A percentile compares a stretch with the other conserved stretches of the same genome.
Evolutionary conservation across 2,113 vertebrate genomes (phyloP).

Genomic region (Galemys pyrenaicus): DNA sequence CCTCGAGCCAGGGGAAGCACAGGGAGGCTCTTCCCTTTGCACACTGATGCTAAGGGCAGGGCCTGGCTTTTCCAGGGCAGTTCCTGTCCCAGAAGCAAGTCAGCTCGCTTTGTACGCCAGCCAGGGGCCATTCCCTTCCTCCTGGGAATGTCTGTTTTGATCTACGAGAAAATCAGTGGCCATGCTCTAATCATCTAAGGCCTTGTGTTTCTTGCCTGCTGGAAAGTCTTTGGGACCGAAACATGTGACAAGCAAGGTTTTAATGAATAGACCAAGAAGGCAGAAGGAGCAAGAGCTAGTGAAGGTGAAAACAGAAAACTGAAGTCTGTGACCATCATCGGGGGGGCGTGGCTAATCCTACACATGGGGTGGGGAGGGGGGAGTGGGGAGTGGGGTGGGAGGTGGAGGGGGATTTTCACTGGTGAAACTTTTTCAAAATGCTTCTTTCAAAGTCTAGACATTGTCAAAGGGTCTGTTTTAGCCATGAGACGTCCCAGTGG

Average conservation of each 20-base stretch:
- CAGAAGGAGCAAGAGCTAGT: neutral
- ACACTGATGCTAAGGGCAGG: neutral
- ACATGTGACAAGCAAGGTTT: neutral
- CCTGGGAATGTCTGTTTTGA: neutral
- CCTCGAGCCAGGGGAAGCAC: neutral
- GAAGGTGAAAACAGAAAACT: neutral
- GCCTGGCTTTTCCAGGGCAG: accelerated
- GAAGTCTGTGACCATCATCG: too few species aligned
- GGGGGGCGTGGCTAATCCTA: neutral
- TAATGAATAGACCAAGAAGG: neutral
- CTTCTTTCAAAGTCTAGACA: neutral
- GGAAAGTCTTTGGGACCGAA: neutral
- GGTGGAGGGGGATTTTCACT: too few species aligned
- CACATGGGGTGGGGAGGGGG: too few species aligned
- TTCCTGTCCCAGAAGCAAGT: neutral
- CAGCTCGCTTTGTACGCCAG: neutral
- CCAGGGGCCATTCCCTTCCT: neutral
- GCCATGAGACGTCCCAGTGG: neutral
- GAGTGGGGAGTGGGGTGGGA: too few species aligned
- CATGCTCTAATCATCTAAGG: neutral
- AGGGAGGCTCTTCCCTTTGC: neutral
- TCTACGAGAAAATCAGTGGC: neutral
- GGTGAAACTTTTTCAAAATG: neutral
- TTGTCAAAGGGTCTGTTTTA: neutral
- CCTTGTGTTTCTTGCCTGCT: neutral